Percentiles rank a stretch among this genome's conserved stretches.
Evolutionary conservation across 2,888 invertebrate species (phyloP).

Genomic region (Brachyptera risi): DNA sequence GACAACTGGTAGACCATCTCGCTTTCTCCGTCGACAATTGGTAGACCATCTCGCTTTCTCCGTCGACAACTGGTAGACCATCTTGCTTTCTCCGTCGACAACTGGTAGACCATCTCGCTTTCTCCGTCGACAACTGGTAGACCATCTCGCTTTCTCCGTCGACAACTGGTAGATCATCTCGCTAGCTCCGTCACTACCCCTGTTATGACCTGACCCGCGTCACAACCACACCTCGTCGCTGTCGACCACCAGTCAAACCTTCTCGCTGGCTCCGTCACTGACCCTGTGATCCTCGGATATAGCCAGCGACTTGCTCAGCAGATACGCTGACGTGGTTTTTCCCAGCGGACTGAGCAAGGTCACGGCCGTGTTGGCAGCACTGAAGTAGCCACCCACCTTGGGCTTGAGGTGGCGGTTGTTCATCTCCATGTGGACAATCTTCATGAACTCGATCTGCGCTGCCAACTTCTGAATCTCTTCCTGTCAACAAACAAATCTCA

Average conservation of each 20-base stretch:
- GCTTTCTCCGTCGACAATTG: too few relatives aligned
- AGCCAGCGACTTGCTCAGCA: constrained; percentile 18
- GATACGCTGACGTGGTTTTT: constrained; percentile 26
- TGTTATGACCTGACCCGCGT: too few relatives aligned
- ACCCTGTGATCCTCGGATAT: constrained; percentile 10
- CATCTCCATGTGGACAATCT: constrained; percentile 90
- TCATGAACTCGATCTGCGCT: constrained; percentile 90
- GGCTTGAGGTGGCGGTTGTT: constrained; percentile 86
- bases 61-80: too few relatives aligned
- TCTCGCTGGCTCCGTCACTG: constrained; percentile 37
- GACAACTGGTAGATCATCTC: too few relatives aligned
- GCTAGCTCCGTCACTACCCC: constrained; percentile 10
- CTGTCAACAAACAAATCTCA: too few relatives aligned
- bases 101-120: too few relatives aligned
- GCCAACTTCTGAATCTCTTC: constrained; percentile 89
- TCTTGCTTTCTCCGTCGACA: too few relatives aligned
- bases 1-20: too few relatives aligned
- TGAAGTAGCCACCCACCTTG: constrained; percentile 75
- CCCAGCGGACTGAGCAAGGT: constrained; percentile 31
- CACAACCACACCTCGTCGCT: constrained; percentile 42
- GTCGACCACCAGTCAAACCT: constrained; percentile 44
- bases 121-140: too few relatives aligned
- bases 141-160: too few relatives aligned
- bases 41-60: too few relatives aligned
- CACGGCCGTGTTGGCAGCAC: constrained; percentile 32